A percentile compares a stretch with the other conserved stretches of the same genome.
Evolutionary conservation across 2,888 invertebrate genomes (phyloP).

Genomic region (Cordilura impudica): DNA sequence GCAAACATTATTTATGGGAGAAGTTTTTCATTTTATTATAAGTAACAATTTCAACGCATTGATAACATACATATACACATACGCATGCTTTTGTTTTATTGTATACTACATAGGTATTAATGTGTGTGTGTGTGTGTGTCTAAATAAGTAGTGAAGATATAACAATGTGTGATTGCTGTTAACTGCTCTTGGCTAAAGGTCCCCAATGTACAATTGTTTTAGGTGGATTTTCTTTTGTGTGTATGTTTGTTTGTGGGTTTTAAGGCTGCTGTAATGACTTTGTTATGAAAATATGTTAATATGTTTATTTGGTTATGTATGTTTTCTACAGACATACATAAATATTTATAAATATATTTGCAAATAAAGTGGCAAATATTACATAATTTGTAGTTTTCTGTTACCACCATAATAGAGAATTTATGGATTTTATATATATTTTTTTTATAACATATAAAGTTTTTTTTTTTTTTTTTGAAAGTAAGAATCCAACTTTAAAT

Average conservation of each 20-base stretch:
- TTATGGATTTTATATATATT: no score
- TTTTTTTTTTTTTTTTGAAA: no score
- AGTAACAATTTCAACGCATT: conserved; percentile 10
- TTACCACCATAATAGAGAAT: no score
- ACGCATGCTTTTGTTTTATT: neutral
- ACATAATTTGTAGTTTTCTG: no score
- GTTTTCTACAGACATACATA: neutral
- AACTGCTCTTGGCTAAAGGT: conserved; percentile 40
- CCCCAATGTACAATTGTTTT: conserved; percentile 43
- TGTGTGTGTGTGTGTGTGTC: conserved; percentile 6
- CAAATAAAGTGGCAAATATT: no score
- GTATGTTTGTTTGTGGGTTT: neutral
- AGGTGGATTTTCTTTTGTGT: neutral
- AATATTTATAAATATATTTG: neutral
- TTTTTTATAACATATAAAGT: no score
- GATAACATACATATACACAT: neutral
- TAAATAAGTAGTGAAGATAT: neutral
- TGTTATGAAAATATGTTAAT: conserved; percentile 40
- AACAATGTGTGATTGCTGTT: conserved; percentile 47
- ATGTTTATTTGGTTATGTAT: neutral
- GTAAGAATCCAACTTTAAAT: no score
- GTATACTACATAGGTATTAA: neutral
- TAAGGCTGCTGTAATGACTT: conserved; percentile 36
- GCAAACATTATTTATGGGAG: conserved; percentile 46
- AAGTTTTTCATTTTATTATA: conserved; percentile 32